These are phyloP conservation scores for Cephus sareptanus DNA, from an alignment of 2,888 invertebrate species.

Conservation along the genomic window DNA sequence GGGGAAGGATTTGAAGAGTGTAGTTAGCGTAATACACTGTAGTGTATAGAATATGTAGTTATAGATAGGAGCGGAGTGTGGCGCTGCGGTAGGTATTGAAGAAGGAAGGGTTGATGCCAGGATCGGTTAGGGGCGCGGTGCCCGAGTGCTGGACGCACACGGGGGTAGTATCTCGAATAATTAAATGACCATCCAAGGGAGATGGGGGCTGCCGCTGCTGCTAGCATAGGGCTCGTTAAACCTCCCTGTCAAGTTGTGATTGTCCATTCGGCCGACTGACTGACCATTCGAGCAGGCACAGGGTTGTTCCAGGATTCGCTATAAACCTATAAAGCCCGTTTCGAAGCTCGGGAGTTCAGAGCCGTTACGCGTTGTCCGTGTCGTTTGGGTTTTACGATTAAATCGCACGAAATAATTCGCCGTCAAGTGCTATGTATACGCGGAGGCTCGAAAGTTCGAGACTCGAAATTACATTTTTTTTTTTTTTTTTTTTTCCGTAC, in stretches of 20 bases:
- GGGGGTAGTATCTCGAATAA: conserved; percentile 60
- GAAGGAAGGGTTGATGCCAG: conserved; percentile 11
- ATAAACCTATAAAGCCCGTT: conserved; percentile 45
- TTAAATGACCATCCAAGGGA: conserved; percentile 64
- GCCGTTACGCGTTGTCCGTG: conserved; percentile 10
- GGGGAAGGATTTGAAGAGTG: conserved; percentile 24
- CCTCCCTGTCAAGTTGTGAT: conserved; percentile 65
- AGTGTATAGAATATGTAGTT: conserved; percentile 29
- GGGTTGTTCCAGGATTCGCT: conserved; percentile 53
- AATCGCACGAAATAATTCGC: conserved; percentile 42
- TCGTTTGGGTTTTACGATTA: conserved; percentile 57
- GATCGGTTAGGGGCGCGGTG: conserved; percentile 7
- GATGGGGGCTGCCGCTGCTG: conserved; percentile 28
- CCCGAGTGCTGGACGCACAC: conserved; percentile 46
- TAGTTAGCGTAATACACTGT: conserved; percentile 31
- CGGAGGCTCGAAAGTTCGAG: background rate
- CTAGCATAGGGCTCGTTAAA: conserved; percentile 65
- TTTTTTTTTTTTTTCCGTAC: too few relatives aligned
- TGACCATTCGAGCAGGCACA: conserved; percentile 48
- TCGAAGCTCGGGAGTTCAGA: conserved; percentile 14
- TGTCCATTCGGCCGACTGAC: conserved; percentile 55
- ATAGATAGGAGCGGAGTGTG: conserved; percentile 17
- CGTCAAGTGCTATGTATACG: background rate
- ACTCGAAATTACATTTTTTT: background rate
- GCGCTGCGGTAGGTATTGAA: conserved; percentile 15